phyloP scores from a whole-genome alignment of 2,888 invertebrate species.

The Deilephila porcellus region DNA sequence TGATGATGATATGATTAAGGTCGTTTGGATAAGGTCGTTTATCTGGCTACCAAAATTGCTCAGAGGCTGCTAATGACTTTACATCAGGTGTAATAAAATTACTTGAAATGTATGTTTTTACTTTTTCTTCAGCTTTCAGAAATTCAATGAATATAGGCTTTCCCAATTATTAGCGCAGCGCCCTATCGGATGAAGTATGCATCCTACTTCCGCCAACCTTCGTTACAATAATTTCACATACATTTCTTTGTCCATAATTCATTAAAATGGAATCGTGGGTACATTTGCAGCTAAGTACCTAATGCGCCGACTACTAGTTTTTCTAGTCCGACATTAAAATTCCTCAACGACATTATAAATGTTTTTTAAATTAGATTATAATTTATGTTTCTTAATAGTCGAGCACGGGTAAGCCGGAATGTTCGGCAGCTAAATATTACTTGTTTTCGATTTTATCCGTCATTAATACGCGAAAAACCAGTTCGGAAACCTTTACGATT shows the following conservation, averaged over 20 bases:
- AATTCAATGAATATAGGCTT: too few species aligned
- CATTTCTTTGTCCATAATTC: not conserved
- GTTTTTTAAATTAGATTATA: conserved; percentile 20
- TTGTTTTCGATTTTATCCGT: conserved; percentile 11
- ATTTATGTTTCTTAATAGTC: conserved; percentile 24
- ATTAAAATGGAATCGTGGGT: not conserved
- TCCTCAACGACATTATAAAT: not conserved
- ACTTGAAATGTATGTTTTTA: too few species aligned
- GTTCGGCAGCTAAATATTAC: not conserved
- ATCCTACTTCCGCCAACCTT: not conserved
- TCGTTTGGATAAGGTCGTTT: too few species aligned
- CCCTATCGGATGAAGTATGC: too few species aligned
- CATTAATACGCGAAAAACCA: conserved; percentile 28
- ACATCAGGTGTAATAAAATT: too few species aligned
- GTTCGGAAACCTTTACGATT: conserved; percentile 25
- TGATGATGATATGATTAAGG: too few species aligned
- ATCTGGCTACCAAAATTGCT: too few species aligned
- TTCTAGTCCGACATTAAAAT: conserved; percentile 9
- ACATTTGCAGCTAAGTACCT: not conserved
- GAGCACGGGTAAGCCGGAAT: conserved; percentile 13
- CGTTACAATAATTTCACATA: not conserved
- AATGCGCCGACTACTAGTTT: conserved; percentile 18
- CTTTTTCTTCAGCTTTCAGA: too few species aligned
- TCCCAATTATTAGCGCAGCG: too few species aligned
- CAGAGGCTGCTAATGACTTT: too few species aligned